phyloP scores from a whole-genome alignment of 2,113 vertebrate species.

The Cichladusa arquata region DNA sequence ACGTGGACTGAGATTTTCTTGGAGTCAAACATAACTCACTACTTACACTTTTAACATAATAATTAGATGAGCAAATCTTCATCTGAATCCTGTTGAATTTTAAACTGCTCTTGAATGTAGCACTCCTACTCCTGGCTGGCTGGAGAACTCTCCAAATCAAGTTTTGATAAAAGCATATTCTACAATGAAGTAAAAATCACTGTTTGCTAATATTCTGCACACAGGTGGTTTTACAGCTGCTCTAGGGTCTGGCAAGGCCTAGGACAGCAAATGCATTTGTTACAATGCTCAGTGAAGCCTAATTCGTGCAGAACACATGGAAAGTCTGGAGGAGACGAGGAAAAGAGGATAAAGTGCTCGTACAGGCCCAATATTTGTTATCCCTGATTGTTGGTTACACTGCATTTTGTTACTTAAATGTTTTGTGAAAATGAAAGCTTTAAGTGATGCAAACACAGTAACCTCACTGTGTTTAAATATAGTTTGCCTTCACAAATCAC shows the following conservation, averaged over 20 bases:
- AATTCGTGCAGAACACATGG: accelerated
- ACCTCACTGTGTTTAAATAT: not conserved
- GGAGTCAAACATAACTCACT: not conserved
- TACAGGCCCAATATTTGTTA: not conserved
- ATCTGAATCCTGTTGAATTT: not conserved
- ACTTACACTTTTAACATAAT: not conserved
- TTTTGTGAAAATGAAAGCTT: not conserved
- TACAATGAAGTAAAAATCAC: not conserved
- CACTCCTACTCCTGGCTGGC: not conserved
- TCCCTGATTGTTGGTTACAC: not conserved
- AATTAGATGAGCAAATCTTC: not conserved
- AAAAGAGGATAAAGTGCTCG: not conserved
- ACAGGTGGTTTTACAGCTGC: not conserved
- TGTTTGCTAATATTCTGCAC: not conserved
- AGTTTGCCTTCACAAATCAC: conserved; percentile 30
- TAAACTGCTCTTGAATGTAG: not conserved
- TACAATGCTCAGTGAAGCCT: not conserved
- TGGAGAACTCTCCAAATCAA: not conserved
- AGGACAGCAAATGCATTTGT: not conserved
- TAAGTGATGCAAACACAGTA: not conserved
- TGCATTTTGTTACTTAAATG: not conserved
- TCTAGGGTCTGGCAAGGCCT: not conserved
- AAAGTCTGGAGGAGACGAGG: not conserved
- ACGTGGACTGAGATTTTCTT: not conserved
- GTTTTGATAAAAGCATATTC: not conserved